Evolutionary conservation across 2,888 invertebrate genomes (phyloP), one percentile per base, ranked within the genome.

Genomic region (Leucophenga maculata): DNA sequence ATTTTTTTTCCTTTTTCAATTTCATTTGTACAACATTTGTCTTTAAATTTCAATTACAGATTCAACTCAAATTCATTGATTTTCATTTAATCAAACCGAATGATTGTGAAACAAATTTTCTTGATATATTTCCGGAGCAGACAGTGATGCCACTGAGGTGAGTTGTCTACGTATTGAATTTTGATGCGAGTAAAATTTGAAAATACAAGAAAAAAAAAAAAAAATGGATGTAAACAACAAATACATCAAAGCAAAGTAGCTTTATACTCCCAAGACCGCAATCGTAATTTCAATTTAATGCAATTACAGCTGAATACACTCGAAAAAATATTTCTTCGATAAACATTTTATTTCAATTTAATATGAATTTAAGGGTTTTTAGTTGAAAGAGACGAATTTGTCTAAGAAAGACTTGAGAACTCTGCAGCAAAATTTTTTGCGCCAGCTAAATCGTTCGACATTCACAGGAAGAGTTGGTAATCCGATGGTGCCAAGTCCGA

Each of bases 31-130:
- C 55, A 55, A 20, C n/a, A n/a, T 67, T 11, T 48, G 9, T 4
- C 46, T 18, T 65, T 67, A 9, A 8, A 13, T 75, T 68, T 71
- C 70, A 64, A 46, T 80, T 80, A 16, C 88, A 94, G 94, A 92
- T 94, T 79, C 93, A 92, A 84, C 88, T 94, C 71, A 90, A 91
- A 75, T 94, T 94, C 87, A 87, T 90, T 73, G 88, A 88, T 57
- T 94, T 94, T 87, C 88, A 90, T 69, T 89, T 95, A 79, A 91
- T 90, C 64, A 92, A 91, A 78, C 94, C 94, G 26, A 94, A 95
- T 88, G 94, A 95, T 84, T 95, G 94, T 86, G 92, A 93, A 66
- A 91, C 90, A 70, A 95, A 95, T 89, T 94, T 93, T 85, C 90
- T 95, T 74, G 93, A 94, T 85, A 90, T 95, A 72, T 94, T 94